Conservation (phyloP, 1,140 invertebrate species). For the Stegodyphus dumicola region DNA sequence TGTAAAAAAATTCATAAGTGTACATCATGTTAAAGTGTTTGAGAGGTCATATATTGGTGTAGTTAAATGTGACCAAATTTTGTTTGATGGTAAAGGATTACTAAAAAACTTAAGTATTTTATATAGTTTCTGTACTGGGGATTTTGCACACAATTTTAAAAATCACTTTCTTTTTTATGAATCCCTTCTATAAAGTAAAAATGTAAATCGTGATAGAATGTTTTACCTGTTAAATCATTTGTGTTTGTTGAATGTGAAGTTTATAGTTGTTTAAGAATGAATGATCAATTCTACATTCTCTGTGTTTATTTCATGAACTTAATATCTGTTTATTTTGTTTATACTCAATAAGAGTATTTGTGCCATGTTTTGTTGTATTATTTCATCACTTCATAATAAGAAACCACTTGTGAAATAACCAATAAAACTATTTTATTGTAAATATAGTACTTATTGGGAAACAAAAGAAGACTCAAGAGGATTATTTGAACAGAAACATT, state of each 20-base stretch:
- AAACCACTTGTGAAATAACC: conserved; percentile 8
- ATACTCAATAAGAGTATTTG: conserved; percentile 33
- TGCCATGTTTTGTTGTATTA: conserved; percentile 60
- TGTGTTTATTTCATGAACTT: neutral
- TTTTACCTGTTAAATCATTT: conserved; percentile 25
- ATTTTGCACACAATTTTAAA: neutral
- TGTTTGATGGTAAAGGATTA: neutral
- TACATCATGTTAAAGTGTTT: neutral
- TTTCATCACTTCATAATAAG: neutral
- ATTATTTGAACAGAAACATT: too few relatives aligned
- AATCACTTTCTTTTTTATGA: neutral
- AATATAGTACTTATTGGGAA: too few relatives aligned
- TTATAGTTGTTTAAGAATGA: conserved; percentile 11
- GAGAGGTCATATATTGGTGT: neutral
- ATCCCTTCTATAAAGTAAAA: neutral
- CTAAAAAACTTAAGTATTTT: too few relatives aligned
- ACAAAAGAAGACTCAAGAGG: too few relatives aligned
- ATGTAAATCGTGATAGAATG: neutral
- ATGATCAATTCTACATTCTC: conserved; percentile 35
- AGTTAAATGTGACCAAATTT: neutral
- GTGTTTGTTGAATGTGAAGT: conserved; percentile 41
- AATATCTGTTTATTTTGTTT: neutral
- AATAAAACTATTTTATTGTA: too few relatives aligned
- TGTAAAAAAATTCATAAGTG: too few relatives aligned
- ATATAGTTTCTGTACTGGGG: neutral